Base-by-base conservation (phyloP, 2,888 invertebrate species). In the Zootermopsis nevadensis region DNA sequence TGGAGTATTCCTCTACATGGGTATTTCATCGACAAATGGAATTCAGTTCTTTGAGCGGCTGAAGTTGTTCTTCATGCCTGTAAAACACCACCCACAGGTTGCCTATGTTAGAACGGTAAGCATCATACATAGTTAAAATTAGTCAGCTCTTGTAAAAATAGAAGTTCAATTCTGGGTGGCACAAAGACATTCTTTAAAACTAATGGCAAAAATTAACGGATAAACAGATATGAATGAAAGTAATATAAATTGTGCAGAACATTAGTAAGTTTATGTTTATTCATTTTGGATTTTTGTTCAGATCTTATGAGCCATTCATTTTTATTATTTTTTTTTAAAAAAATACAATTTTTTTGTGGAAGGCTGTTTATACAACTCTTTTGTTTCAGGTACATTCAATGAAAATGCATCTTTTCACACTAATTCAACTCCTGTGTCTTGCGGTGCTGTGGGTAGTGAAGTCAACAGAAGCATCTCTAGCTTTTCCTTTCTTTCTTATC, bases 1-100 rank as follows among this genome's bases (percentile, higher is more conserved):
- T 88, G 99, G 99, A 33, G 97, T 99, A 42, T 99, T 99, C 91
- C 93, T 99, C 30, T 98, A 98, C 90, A 97, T 97, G 97, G 99
- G 99, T 82, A 94, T 98, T 85, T 97, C 98, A 0, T 97, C 98
- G 8, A 95, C 98, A 87, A 95, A 95, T 87, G 98, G 98, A 84
- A 97, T 99, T 33, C 98, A 99, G 90, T 93, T 99, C 88, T 97
- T 98, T 90, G 97, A 98, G 87, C 92, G 99, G 83, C 91, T 96
- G 86, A 93, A 96, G 86, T 91, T 99, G 77, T 93, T 98, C 86
- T 94, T 99, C 88, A 97, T 98, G 94, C 99, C 99, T 0, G 96
- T 96, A 15, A 99, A 99, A 89, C 97, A 99, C 90, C 98, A 98
- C 90, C 98, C 98, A 6, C 95, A 95, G 87, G 94, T 95, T 31